phyloP scores from a whole-genome alignment of 2,797 vertebrate species.

The Darevskia mixta region DNA sequence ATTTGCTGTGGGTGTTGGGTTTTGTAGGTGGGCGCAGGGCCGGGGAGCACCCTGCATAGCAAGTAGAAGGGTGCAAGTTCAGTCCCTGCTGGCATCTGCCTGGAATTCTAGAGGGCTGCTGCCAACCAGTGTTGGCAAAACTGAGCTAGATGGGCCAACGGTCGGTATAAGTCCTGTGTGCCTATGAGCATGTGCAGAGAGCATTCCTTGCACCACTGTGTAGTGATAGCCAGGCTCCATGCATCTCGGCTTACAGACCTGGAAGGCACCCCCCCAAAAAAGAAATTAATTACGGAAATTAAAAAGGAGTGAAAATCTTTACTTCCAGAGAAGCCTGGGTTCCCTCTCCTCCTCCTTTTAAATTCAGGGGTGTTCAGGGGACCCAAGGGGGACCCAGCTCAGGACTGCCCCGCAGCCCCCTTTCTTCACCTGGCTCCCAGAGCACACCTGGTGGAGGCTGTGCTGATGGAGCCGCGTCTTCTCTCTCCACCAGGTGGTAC shows the following conservation, averaged over 20 bases:
- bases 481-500: slow-evolving; percentile 71
- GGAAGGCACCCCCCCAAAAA: too few relatives aligned
- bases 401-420: too few relatives aligned
- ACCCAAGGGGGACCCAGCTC: fast-evolving
- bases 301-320: too few relatives aligned
- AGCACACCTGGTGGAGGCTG: fast-evolving
- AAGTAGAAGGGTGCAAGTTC: too few relatives aligned
- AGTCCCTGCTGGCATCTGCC: not conserved
- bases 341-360: not conserved
- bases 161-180: too few relatives aligned
- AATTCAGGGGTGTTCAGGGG: not conserved
- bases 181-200: not conserved
- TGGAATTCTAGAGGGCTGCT: not conserved
- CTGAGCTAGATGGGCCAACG: too few relatives aligned
- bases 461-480: fast-evolving
- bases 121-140: too few relatives aligned
- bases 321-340: not conserved
- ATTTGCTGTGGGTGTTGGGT: not conserved
- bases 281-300: too few relatives aligned
- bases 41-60: too few relatives aligned
- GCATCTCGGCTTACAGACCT: not conserved
- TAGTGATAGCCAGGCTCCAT: not conserved
- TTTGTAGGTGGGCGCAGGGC: too few relatives aligned
- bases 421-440: too few relatives aligned
- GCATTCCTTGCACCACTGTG: not conserved